These are phyloP conservation scores for Pleuronectes platessa DNA, from an alignment of 2,113 vertebrate genomes.

Conservation along the genomic window DNA sequence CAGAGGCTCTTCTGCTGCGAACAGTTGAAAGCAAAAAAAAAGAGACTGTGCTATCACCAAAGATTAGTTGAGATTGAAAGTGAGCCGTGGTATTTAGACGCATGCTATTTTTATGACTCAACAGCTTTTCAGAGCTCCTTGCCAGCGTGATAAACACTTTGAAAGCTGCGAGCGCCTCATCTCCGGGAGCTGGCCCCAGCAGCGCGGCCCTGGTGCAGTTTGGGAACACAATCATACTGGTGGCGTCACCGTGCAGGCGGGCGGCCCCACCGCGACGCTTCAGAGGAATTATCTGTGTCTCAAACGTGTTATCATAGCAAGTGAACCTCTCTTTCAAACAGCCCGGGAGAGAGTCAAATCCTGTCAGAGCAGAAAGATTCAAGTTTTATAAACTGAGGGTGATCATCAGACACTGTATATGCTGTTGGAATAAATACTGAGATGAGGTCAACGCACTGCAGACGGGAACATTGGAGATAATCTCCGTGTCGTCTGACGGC, in stretches of 20 bases:
- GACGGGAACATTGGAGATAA: constrained; percentile 16
- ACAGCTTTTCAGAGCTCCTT: constrained; percentile 70
- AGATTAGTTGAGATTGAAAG: constrained; percentile 67
- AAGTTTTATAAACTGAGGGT: background rate
- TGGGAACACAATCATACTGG: constrained; percentile 42
- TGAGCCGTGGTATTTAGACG: constrained; percentile 65
- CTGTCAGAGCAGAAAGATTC: constrained; percentile 5
- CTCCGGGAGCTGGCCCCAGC: constrained; percentile 48
- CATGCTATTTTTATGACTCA: constrained; percentile 77
- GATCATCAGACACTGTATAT: constrained; percentile 15
- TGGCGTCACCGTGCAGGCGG: constrained; percentile 21
- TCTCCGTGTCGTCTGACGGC: too few species aligned
- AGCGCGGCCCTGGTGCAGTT: constrained; percentile 19
- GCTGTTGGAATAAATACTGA: constrained; percentile 13
- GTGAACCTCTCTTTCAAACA: background rate
- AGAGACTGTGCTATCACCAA: constrained; percentile 56
- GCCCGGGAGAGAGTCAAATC: constrained; percentile 14
- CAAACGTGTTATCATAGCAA: constrained; percentile 13
- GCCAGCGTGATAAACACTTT: constrained; percentile 77
- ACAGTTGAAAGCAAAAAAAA: constrained; percentile 56
- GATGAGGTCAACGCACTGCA: constrained; percentile 31
- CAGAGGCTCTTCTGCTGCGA: constrained; percentile 30
- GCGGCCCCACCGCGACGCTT: constrained; percentile 11
- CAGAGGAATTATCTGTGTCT: constrained; percentile 5
- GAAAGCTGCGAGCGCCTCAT: constrained; percentile 67